Percentiles rank a stretch among this genome's conserved stretches.
Evolutionary conservation across 2,888 invertebrate genomes (phyloP).

Genomic region (Lucinisca nassula): DNA sequence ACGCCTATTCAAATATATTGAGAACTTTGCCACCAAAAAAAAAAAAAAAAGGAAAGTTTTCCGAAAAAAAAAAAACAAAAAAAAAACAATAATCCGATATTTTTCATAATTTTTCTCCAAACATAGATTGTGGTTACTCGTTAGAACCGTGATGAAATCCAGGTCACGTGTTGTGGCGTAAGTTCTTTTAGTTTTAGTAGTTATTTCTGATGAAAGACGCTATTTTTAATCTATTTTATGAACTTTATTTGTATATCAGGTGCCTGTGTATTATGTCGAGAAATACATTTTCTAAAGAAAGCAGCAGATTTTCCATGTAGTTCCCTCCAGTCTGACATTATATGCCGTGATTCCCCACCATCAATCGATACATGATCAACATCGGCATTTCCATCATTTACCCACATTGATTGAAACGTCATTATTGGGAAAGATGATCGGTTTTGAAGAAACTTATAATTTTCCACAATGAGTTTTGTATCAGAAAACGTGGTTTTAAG

Average conservation of each 20-base stretch:
- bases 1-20: too few species aligned
- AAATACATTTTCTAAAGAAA: slow-evolving; percentile 75
- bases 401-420: slow-evolving; percentile 75
- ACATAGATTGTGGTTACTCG: too few species aligned
- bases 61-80: too few species aligned
- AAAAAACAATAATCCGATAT: too few species aligned
- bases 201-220: too few species aligned
- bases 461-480: slow-evolving; percentile 58
- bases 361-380: slow-evolving; percentile 76
- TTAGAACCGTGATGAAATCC: too few species aligned
- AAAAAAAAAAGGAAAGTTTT: too few species aligned
- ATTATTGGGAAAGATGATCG: slow-evolving; percentile 63
- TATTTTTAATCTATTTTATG: neutral
- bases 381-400: slow-evolving; percentile 75
- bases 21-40: too few species aligned
- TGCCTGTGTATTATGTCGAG: slow-evolving; percentile 72
- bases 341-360: slow-evolving; percentile 62
- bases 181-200: too few species aligned
- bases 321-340: slow-evolving; percentile 64
- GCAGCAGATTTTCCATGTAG: slow-evolving; percentile 72
- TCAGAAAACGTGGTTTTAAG: slow-evolving; percentile 44
- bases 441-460: slow-evolving; percentile 48
- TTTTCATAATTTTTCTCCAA: too few species aligned
- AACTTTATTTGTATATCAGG: slow-evolving; percentile 69
- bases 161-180: too few species aligned